A percentile compares a stretch with the other conserved stretches of the same genome.
phyloP scores from a whole-genome alignment of 2,797 vertebrate species.

The Halcyon badia region DNA sequence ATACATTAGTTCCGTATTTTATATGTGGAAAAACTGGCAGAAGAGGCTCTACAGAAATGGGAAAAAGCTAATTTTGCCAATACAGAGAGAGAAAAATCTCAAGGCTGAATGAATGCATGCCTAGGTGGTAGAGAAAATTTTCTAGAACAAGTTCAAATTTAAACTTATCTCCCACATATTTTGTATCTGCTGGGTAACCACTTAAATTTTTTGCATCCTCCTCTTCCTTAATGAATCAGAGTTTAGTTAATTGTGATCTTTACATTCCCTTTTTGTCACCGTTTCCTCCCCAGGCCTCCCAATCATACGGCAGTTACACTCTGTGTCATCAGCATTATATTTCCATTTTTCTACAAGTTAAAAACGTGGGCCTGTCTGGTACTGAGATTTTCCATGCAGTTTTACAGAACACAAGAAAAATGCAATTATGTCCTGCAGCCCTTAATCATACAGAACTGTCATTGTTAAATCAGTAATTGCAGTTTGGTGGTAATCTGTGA shows the following conservation, averaged over 20 bases:
- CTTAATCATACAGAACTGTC: slow-evolving; percentile 4
- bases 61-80: neutral
- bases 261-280: slow-evolving; percentile 9
- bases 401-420: slow-evolving; percentile 20
- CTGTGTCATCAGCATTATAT: neutral
- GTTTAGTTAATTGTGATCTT: slow-evolving; percentile 25
- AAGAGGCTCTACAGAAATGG: neutral
- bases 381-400: neutral
- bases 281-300: slow-evolving; percentile 35
- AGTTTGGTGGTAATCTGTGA: neutral
- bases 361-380: neutral
- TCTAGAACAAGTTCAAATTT: neutral
- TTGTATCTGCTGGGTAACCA: neutral
- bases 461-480: neutral
- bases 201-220: neutral
- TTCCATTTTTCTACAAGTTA: slow-evolving; percentile 27
- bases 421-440: neutral
- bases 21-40: neutral
- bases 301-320: neutral
- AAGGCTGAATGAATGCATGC: neutral
- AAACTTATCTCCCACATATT: neutral
- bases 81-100: neutral
- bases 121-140: neutral
- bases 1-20: neutral
- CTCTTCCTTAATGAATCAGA: slow-evolving; percentile 39